Conservation (phyloP, 2,888 invertebrate species). For the Protula sp. region DNA sequence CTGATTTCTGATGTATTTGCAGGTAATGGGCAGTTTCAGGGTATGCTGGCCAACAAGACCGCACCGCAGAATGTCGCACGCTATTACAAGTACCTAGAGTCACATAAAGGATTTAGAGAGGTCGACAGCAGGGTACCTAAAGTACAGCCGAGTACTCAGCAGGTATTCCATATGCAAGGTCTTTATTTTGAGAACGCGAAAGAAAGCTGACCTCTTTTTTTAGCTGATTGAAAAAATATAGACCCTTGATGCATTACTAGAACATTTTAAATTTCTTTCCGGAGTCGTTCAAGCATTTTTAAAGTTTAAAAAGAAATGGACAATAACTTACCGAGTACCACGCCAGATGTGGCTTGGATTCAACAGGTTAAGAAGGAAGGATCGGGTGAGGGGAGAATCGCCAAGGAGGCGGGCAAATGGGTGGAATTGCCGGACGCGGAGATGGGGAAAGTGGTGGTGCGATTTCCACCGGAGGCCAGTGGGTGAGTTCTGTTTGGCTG, state of each 20-base stretch:
- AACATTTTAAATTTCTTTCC: no score
- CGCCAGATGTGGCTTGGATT: no score
- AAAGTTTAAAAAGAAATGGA: no score
- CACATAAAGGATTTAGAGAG: constrained; percentile 35
- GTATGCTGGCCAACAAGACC: constrained; percentile 26
- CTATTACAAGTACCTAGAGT: constrained; percentile 49
- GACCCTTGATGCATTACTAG: no score
- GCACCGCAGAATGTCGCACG: constrained; percentile 45
- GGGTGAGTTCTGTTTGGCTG: constrained; percentile 65
- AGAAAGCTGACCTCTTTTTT: no score
- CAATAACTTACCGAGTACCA: no score
- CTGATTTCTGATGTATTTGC: neutral
- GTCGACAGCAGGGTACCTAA: constrained; percentile 28
- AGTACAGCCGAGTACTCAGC: constrained; percentile 11
- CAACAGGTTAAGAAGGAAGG: neutral
- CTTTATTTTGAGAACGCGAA: no score
- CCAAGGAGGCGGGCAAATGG: constrained; percentile 90
- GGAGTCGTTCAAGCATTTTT: no score
- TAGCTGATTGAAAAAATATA: no score
- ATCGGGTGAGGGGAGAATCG: constrained; percentile 23
- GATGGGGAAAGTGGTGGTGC: constrained; percentile 93
- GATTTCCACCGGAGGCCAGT: constrained; percentile 99
- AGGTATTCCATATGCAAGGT: neutral
- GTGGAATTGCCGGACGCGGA: constrained; percentile 93
- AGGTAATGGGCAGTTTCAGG: constrained; percentile 37